Conservation (phyloP, 2,888 invertebrate species). For the Abrostola tripartita region DNA sequence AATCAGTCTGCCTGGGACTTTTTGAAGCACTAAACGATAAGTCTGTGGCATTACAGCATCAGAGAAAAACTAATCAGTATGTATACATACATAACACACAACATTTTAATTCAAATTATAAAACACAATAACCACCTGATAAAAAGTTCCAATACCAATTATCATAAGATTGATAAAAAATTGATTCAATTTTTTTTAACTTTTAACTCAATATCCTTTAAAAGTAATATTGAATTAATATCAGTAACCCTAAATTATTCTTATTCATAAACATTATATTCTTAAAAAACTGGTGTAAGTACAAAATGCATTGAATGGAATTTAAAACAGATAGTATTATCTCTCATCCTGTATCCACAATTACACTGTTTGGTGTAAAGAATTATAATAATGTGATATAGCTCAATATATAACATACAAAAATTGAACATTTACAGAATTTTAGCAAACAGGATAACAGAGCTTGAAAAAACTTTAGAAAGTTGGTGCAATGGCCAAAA, state of each 20-base stretch:
- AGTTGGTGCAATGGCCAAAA: conserved; percentile 87
- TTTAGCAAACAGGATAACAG: conserved; percentile 93
- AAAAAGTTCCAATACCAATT: no score
- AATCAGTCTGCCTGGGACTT: conserved; percentile 92
- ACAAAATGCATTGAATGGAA: not conserved
- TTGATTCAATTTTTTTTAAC: no score
- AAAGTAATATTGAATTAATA: no score
- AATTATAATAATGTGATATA: not conserved
- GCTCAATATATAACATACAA: not conserved
- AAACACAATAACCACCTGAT: no score
- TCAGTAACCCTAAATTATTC: no score
- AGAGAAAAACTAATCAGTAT: conserved; percentile 95
- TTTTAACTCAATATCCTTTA: no score
- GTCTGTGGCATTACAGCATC: conserved; percentile 94
- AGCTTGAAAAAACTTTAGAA: conserved; percentile 93
- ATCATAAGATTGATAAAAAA: no score
- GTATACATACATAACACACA: conserved; percentile 53
- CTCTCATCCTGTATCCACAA: conserved; percentile 17
- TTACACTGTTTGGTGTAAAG: conserved; percentile 8
- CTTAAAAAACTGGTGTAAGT: not conserved
- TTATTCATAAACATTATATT: not conserved
- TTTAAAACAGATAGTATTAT: conserved; percentile 11
- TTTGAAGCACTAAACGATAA: conserved; percentile 96
- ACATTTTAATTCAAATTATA: no score
- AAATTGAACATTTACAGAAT: conserved; percentile 87